These are phyloP conservation scores for Ceuthmochares aereus DNA, from an alignment of 2,113 vertebrate species.

Conservation along the genomic window DNA sequence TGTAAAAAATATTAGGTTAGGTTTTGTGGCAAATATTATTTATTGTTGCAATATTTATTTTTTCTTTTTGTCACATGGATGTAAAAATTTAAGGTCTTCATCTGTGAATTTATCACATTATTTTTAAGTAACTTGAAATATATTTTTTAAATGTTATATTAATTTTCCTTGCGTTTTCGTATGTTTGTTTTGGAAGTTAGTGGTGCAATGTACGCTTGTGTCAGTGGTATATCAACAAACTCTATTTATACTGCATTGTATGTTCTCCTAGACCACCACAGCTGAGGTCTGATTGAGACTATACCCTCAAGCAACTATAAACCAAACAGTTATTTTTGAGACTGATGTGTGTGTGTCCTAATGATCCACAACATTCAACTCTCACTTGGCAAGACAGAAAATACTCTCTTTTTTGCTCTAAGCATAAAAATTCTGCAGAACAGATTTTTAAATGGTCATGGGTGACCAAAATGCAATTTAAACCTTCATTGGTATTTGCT, in stretches of 20 bases:
- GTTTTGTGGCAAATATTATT: neutral
- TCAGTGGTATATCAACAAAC: slow-evolving; percentile 57
- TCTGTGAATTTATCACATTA: neutral
- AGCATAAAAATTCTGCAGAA: slow-evolving; percentile 24
- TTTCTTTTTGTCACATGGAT: neutral
- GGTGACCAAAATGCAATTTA: slow-evolving; percentile 75
- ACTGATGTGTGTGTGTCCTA: slow-evolving; percentile 72
- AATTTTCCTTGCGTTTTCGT: slow-evolving; percentile 31
- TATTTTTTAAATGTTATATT: neutral
- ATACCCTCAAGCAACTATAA: slow-evolving; percentile 72
- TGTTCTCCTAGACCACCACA: slow-evolving; percentile 36
- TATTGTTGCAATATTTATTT: neutral
- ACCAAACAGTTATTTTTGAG: slow-evolving; percentile 77
- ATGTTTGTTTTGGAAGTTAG: slow-evolving; percentile 67
- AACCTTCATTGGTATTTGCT: slow-evolving; percentile 75
- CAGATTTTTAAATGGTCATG: slow-evolving; percentile 41
- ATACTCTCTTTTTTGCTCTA: slow-evolving; percentile 38
- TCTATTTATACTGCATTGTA: slow-evolving; percentile 26
- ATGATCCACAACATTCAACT: slow-evolving; percentile 77
- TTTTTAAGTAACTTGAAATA: neutral
- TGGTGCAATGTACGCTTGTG: slow-evolving; percentile 52
- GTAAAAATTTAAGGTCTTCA: neutral
- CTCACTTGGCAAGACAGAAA: slow-evolving; percentile 43
- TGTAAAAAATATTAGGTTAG: neutral
- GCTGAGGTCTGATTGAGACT: slow-evolving; percentile 64